Evolutionary conservation across 2,888 invertebrate species (phyloP).

Genomic region (Erebia aethiops): DNA sequence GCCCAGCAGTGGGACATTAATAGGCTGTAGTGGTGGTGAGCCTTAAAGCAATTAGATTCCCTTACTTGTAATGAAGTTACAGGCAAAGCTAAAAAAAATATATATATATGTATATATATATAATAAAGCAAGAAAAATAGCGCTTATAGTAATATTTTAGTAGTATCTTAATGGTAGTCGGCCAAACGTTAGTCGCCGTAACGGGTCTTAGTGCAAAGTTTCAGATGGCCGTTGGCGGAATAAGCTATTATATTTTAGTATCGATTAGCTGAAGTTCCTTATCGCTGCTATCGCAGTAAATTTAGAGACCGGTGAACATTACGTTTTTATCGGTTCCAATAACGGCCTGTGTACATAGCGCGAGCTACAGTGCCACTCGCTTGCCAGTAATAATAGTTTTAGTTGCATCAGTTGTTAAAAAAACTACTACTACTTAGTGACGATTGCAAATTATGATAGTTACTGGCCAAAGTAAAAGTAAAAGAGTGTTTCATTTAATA

Average conservation of each 20-base stretch:
- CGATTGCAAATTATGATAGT: no score
- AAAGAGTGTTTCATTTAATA: no score
- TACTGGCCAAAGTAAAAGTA: no score
- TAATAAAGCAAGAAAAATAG: neutral
- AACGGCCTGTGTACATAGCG: neutral
- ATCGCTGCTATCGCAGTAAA: conserved; percentile 35
- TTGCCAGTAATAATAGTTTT: no score
- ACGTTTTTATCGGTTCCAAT: conserved; percentile 32
- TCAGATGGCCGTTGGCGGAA: conserved; percentile 28
- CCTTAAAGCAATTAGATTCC: no score
- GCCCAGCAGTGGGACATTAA: no score
- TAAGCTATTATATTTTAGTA: conserved; percentile 37
- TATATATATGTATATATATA: no score
- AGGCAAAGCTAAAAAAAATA: no score
- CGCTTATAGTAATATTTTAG: conserved; percentile 5
- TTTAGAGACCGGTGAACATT: conserved; percentile 35
- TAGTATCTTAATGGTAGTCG: conserved; percentile 12
- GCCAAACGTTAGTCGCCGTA: conserved; percentile 9
- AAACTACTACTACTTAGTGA: no score
- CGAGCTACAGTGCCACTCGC: neutral
- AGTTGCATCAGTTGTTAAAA: no score
- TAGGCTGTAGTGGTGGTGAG: no score
- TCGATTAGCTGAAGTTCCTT: conserved; percentile 36
- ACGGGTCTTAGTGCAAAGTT: conserved; percentile 29
- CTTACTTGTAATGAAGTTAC: no score